A percentile compares a stretch with the other conserved stretches of the same genome.
Conservation (phyloP, 2,797 vertebrate genomes). For the Choloepus didactylus region DNA sequence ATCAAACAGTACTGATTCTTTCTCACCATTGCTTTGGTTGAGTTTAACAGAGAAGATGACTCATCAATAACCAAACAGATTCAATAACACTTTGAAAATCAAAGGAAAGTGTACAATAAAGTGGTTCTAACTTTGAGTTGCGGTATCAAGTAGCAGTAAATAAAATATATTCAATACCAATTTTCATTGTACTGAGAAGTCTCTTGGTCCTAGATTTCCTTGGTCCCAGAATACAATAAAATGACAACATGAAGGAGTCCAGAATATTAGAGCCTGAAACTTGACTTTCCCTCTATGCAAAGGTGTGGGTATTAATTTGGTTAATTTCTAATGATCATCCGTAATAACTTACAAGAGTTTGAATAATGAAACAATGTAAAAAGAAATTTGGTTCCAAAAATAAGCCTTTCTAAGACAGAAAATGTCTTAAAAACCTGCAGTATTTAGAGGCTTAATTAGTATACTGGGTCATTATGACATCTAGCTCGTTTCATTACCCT, state of each 20-base stretch:
- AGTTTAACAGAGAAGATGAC: constrained; percentile 69
- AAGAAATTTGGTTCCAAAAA: constrained; percentile 84
- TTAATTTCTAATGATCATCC: constrained; percentile 80
- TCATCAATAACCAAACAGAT: constrained; percentile 47
- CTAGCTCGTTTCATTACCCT: constrained; percentile 88
- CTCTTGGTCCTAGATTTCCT: background rate
- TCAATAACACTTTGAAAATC: constrained; percentile 32
- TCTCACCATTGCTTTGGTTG: constrained; percentile 70
- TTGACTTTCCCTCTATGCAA: constrained; percentile 15
- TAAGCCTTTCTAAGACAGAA: constrained; percentile 86
- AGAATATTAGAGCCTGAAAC: constrained; percentile 27
- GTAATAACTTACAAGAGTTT: constrained; percentile 78
- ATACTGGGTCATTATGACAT: constrained; percentile 89
- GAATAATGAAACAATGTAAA: constrained; percentile 85
- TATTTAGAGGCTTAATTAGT: constrained; percentile 91
- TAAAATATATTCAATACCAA: constrained; percentile 31
- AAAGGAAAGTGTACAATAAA: background rate
- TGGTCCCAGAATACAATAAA: constrained; percentile 37
- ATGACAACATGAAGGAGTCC: constrained; percentile 43
- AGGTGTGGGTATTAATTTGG: constrained; percentile 82
- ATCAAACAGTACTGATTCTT: constrained; percentile 82
- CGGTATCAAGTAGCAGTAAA: background rate
- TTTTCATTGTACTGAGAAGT: constrained; percentile 13
- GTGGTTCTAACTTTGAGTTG: background rate
- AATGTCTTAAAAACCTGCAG: constrained; percentile 86